phyloP scores from a whole-genome alignment of 2,888 invertebrate genomes.

The Lepas anatifera region DNA sequence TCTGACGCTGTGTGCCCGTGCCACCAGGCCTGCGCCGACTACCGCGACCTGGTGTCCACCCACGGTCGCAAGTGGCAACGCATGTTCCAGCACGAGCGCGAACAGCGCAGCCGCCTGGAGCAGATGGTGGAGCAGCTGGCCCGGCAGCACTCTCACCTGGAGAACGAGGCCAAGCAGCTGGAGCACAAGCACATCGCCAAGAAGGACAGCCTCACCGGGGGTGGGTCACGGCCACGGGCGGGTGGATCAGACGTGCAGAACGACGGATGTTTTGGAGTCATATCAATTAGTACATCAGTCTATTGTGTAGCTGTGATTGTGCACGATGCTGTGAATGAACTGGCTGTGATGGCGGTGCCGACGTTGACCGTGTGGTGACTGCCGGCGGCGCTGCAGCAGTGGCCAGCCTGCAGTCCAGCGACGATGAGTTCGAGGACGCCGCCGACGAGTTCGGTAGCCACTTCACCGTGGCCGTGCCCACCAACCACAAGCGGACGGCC shows the following conservation, averaged over 20 bases:
- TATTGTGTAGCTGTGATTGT: no score
- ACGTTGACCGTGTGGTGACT: no score
- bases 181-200: conserved; percentile 18
- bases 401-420: conserved; percentile 25
- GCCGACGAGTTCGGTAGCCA: conserved; percentile 32
- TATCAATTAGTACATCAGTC: no score
- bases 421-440: conserved; percentile 49
- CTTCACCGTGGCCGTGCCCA: conserved; percentile 21
- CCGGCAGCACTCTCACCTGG: conserved; percentile 88
- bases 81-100: conserved; percentile 84
- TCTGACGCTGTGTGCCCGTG: no score
- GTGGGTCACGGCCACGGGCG: no score
- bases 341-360: no score
- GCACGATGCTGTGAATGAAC: no score
- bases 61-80: conserved; percentile 89
- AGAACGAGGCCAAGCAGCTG: conserved; percentile 60
- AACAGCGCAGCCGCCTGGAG: conserved; percentile 79
- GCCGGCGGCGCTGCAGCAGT: not conserved
- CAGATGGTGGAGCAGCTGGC: conserved; percentile 97
- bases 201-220: conserved; percentile 3
- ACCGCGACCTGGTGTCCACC: conserved; percentile 73
- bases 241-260: no score
- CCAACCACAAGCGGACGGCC: conserved; percentile 20
- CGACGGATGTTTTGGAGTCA: no score
- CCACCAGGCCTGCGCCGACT: conserved; percentile 73